A percentile compares a stretch with the other conserved stretches of the same genome.
These are phyloP conservation scores for Lasioglossum calceatum DNA, from an alignment of 2,888 invertebrate genomes.

Conservation along the genomic window DNA sequence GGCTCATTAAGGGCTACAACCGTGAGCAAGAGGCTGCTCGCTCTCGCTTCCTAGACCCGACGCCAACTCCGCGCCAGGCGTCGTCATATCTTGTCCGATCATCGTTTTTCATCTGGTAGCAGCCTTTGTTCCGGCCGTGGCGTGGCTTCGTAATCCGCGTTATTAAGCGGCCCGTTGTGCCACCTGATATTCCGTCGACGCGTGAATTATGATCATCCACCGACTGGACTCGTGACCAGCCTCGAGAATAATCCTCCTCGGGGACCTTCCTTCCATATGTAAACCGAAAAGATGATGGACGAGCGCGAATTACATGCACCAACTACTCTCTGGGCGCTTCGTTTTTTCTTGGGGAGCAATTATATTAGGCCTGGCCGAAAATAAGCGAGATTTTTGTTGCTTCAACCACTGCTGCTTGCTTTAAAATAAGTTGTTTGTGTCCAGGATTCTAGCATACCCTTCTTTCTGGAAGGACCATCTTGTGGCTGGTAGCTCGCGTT, in stretches of 20 bases:
- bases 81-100: constrained; percentile 76
- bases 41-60: constrained; percentile 79
- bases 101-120: constrained; percentile 73
- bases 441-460: neutral
- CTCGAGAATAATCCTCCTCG: constrained; percentile 11
- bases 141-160: constrained; percentile 53
- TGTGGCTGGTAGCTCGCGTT: neutral
- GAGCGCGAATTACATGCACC: neutral
- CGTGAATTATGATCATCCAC: constrained; percentile 43
- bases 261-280: neutral
- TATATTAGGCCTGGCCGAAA: neutral
- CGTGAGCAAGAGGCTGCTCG: constrained; percentile 55
- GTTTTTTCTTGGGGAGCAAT: neutral
- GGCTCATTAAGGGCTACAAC: constrained; percentile 82
- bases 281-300: neutral
- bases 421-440: neutral
- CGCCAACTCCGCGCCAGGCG: constrained; percentile 77
- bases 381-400: neutral
- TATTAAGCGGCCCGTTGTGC: constrained; percentile 56
- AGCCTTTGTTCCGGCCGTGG: constrained; percentile 57
- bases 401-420: neutral
- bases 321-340: neutral
- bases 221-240: neutral
- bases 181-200: constrained; percentile 43
- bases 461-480: neutral